Evolutionary conservation across 2,113 vertebrate genomes (phyloP).

Genomic region (Prinia subflava): DNA sequence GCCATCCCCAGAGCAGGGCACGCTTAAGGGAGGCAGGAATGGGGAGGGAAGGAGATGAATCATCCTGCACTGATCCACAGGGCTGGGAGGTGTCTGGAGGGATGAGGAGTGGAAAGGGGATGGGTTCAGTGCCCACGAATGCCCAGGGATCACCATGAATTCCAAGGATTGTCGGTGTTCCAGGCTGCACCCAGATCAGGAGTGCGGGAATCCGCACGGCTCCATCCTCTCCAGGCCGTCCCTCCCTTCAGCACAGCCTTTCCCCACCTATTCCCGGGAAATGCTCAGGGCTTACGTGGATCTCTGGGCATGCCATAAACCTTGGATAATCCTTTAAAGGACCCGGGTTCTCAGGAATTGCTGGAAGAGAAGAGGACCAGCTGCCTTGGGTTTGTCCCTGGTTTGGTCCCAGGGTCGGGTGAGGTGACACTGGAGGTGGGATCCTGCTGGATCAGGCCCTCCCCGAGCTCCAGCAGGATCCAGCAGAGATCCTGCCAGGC

Average conservation of each 20-base stretch:
- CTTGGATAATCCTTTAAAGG: not conserved
- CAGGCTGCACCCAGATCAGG: not conserved
- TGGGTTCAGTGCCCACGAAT: not conserved
- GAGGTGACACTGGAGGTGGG: not conserved
- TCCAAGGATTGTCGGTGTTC: accelerated
- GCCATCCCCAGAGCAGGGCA: not conserved
- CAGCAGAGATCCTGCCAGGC: not conserved
- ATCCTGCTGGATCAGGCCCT: not conserved
- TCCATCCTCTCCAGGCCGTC: not conserved
- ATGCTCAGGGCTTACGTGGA: not conserved
- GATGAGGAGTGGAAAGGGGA: not conserved
- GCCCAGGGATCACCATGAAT: not conserved
- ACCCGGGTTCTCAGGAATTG: not conserved
- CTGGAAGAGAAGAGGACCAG: not conserved
- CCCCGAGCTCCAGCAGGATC: not conserved
- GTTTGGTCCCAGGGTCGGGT: not conserved
- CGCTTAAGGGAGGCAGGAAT: not conserved
- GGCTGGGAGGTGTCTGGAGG: not conserved
- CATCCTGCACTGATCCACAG: not conserved
- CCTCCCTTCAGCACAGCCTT: not conserved
- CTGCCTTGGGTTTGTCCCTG: not conserved
- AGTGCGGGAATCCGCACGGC: not conserved
- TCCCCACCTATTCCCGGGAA: not conserved
- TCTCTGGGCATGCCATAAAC: not conserved
- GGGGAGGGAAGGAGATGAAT: constrained; percentile 3